Conservation (phyloP, 2,113 vertebrate genomes). For the Pelecanoides urinatrix region DNA sequence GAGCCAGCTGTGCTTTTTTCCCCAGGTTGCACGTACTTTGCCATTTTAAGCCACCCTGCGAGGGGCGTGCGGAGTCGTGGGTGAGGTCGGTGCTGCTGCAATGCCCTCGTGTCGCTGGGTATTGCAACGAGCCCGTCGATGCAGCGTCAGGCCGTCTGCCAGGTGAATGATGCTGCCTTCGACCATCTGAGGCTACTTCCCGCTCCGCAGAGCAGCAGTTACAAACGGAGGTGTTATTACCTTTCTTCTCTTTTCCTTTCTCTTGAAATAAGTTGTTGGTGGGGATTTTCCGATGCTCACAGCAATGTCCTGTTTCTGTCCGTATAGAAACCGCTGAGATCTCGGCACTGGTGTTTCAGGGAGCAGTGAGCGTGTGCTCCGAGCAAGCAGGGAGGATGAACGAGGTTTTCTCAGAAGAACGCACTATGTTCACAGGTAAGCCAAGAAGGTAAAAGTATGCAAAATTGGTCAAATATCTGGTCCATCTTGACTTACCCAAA, state of each 20-base stretch:
- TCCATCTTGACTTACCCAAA: not conserved
- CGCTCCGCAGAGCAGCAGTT: not conserved
- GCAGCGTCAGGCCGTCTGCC: accelerated
- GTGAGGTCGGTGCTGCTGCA: not conserved
- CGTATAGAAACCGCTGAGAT: accelerated
- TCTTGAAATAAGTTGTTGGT: not conserved
- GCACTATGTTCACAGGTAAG: not conserved
- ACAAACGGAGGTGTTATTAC: too few relatives aligned
- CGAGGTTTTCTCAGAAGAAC: not conserved
- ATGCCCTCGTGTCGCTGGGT: not conserved
- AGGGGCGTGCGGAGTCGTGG: accelerated
- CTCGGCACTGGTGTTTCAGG: not conserved
- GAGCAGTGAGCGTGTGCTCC: not conserved
- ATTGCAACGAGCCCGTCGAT: accelerated
- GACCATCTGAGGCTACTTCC: accelerated
- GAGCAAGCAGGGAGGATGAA: not conserved
- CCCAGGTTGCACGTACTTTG: accelerated
- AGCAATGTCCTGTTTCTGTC: not conserved
- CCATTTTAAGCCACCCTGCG: not conserved
- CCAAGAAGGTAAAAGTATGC: not conserved
- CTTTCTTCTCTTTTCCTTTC: not conserved
- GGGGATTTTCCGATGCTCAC: not conserved
- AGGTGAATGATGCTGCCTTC: not conserved
- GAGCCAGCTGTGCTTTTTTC: not conserved
- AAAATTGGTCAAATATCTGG: not conserved